phyloP scores from a whole-genome alignment of 2,888 invertebrate genomes.

The Clunio marinus region DNA sequence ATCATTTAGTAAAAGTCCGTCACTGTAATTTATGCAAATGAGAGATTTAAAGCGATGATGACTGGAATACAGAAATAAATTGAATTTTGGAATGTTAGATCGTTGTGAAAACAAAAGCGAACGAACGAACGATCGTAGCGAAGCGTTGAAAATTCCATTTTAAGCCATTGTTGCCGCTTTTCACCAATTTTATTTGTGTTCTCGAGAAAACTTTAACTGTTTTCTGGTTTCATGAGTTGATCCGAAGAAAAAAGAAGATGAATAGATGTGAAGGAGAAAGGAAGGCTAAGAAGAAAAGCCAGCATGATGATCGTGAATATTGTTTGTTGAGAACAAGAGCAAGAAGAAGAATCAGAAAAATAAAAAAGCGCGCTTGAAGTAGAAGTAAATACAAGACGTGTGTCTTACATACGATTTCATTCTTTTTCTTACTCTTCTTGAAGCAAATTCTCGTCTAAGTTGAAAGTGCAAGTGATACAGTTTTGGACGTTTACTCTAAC shows the following conservation, averaged over 20 bases:
- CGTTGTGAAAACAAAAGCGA: background rate
- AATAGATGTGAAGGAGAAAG: slow-evolving; percentile 5
- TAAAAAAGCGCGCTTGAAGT: slow-evolving; percentile 4
- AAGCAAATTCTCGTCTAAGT: too few species aligned
- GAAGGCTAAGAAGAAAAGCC: background rate
- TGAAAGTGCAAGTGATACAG: slow-evolving; percentile 37
- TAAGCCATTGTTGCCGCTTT: slow-evolving; percentile 6
- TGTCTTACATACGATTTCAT: too few species aligned
- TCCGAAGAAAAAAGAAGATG: background rate
- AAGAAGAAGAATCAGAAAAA: background rate
- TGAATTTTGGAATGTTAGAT: slow-evolving; percentile 14
- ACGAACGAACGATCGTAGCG: too few species aligned
- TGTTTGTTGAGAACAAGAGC: background rate
- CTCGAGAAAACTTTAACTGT: slow-evolving; percentile 21
- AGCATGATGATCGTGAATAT: slow-evolving; percentile 19
- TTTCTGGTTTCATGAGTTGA: background rate
- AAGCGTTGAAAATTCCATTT: background rate
- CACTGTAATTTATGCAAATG: slow-evolving; percentile 26
- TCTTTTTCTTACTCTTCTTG: slow-evolving; percentile 1
- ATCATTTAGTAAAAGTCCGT: slow-evolving; percentile 1
- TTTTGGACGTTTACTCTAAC: slow-evolving; percentile 2
- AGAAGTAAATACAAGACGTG: slow-evolving; percentile 14
- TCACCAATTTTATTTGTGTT: background rate
- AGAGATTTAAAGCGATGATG: slow-evolving; percentile 2
- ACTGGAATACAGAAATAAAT: background rate